Evolutionary conservation across 2,888 invertebrate genomes (phyloP).

Genomic region (Cosmia pyralina): DNA sequence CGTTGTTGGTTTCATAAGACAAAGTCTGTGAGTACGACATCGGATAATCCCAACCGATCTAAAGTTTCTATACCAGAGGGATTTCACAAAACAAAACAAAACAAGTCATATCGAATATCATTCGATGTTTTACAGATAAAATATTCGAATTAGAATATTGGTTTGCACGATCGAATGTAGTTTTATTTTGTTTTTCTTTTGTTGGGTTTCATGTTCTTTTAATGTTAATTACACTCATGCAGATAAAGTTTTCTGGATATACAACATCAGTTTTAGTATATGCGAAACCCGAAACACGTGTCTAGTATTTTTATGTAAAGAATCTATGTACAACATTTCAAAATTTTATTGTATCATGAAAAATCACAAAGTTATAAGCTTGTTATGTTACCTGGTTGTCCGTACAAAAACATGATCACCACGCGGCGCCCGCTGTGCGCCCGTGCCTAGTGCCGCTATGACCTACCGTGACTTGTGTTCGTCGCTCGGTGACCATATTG

Average conservation of each 20-base stretch:
- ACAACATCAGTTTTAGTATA: no score
- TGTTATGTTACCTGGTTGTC: no score
- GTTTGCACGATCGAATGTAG: slow-evolving; percentile 28
- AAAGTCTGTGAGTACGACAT: slow-evolving; percentile 43
- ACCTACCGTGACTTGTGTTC: no score
- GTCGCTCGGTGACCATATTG: no score
- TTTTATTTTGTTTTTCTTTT: slow-evolving; percentile 21
- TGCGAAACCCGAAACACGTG: no score
- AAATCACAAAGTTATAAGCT: no score
- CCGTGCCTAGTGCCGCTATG: no score
- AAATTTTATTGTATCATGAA: no score
- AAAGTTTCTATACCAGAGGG: slow-evolving; percentile 56
- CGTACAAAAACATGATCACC: no score
- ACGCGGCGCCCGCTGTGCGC: no score
- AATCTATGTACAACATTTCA: no score
- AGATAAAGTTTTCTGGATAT: not conserved
- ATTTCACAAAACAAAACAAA: slow-evolving; percentile 49
- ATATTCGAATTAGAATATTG: slow-evolving; percentile 50
- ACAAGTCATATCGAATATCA: slow-evolving; percentile 53
- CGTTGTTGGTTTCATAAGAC: slow-evolving; percentile 38
- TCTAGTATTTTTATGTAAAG: no score
- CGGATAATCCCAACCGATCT: slow-evolving; percentile 56
- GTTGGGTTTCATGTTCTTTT: not conserved
- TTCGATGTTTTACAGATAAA: slow-evolving; percentile 39
- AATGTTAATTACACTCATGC: not conserved